Conservation (phyloP, 2,888 invertebrate genomes). For the Branchellion lobata region DNA sequence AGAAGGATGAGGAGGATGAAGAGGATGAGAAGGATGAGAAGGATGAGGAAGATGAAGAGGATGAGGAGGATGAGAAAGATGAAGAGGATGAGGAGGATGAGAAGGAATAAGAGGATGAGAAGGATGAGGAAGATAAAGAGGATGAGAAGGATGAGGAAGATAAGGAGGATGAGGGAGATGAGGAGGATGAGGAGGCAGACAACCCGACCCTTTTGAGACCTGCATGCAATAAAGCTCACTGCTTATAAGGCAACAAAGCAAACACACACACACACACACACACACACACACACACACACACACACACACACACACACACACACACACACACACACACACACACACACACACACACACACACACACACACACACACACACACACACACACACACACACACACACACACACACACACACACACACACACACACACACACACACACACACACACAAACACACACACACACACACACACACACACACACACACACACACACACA, state of each 20-base stretch:
- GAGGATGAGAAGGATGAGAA: neutral
- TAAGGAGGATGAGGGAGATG: neutral
- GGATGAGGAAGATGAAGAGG: neutral
- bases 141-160: neutral
- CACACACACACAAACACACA: constrained; percentile 38
- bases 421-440: constrained; percentile 38
- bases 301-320: constrained; percentile 40
- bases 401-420: constrained; percentile 41
- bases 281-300: constrained; percentile 40
- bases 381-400: constrained; percentile 38
- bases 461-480: constrained; percentile 16
- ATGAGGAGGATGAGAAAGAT: neutral
- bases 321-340: constrained; percentile 40
- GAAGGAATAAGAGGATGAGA: neutral
- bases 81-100: neutral
- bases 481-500: constrained; percentile 20
- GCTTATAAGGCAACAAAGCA: too few species aligned
- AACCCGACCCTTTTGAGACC: neutral
- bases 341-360: constrained; percentile 40
- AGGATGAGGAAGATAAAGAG: neutral
- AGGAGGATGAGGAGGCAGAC: neutral
- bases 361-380: constrained; percentile 38
- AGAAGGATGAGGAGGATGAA: neutral
- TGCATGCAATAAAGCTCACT: neutral
- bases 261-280: constrained; percentile 40